Evolutionary conservation across 2,113 vertebrate genomes (phyloP).

Genomic region (Anguilla rostrata): DNA sequence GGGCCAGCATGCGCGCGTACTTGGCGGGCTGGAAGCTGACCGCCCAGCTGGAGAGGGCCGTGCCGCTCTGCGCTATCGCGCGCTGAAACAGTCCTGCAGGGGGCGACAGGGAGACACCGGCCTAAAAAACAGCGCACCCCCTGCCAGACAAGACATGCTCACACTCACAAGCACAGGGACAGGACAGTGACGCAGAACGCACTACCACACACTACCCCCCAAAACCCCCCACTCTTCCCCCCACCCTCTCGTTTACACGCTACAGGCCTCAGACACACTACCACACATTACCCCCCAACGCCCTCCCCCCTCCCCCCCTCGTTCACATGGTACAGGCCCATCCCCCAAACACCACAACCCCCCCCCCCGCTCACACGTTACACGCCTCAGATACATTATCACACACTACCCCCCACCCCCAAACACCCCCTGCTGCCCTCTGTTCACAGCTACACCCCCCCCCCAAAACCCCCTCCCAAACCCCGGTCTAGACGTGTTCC

Average conservation of each 20-base stretch:
- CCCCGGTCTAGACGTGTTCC: background rate
- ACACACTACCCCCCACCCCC: too few relatives aligned
- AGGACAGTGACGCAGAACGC: background rate
- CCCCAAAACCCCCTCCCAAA: too few relatives aligned
- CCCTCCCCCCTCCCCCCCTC: too few relatives aligned
- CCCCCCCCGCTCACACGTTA: too few relatives aligned
- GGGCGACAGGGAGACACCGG: background rate
- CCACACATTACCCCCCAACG: background rate
- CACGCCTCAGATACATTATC: too few relatives aligned
- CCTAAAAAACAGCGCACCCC: slow-evolving; percentile 4
- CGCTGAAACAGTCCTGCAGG: slow-evolving; percentile 91
- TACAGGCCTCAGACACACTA: background rate
- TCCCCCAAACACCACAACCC: background rate
- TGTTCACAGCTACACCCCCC: too few relatives aligned
- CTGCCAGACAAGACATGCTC: background rate
- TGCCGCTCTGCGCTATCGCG: slow-evolving; percentile 97
- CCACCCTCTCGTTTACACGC: background rate
- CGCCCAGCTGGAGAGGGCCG: slow-evolving; percentile 96
- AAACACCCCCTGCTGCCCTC: too few relatives aligned
- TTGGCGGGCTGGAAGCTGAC: slow-evolving; percentile 98
- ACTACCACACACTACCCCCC: background rate
- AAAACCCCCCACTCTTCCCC: too few relatives aligned
- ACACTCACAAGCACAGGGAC: slow-evolving; percentile 11
- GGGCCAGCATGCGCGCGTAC: slow-evolving; percentile 91
- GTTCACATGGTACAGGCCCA: too few relatives aligned